phyloP scores from a whole-genome alignment of 2,113 vertebrate genomes.

The Ageneiosus marmoratus region DNA sequence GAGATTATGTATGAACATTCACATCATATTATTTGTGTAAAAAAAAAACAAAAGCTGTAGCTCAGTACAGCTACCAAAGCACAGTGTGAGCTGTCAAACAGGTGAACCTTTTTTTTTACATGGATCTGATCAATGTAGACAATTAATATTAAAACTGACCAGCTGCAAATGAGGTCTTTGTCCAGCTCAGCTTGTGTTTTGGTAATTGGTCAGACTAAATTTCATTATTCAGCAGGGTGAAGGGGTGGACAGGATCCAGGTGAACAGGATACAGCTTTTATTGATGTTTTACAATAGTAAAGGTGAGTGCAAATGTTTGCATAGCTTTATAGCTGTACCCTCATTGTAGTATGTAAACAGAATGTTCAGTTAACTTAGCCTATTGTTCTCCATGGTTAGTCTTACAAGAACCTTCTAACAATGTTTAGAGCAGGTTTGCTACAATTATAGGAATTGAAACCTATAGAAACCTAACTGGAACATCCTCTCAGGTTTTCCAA shows the following conservation, averaged over 20 bases:
- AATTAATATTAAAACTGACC: neutral
- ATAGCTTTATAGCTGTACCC: neutral
- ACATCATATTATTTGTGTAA: neutral
- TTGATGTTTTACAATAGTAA: neutral
- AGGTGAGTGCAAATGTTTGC: neutral
- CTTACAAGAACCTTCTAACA: too few relatives aligned
- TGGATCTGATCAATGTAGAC: neutral
- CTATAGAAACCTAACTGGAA: too few relatives aligned
- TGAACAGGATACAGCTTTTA: constrained; percentile 10
- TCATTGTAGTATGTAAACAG: too few relatives aligned
- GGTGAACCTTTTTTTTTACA: neutral
- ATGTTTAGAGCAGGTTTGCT: too few relatives aligned
- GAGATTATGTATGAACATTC: neutral
- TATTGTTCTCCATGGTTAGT: too few relatives aligned
- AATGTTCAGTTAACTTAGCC: too few relatives aligned
- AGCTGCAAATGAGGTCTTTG: neutral
- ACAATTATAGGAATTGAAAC: too few relatives aligned
- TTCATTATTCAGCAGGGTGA: neutral
- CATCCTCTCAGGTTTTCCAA: too few relatives aligned
- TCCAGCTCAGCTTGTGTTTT: neutral
- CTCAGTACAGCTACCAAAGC: neutral
- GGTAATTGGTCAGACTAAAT: neutral
- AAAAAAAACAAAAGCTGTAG: neutral
- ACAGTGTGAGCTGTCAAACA: neutral
- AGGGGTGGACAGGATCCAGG: too few relatives aligned